These are phyloP conservation scores for Puffinus mauretanicus DNA, from an alignment of 2,113 vertebrate genomes.

Conservation along the genomic window DNA sequence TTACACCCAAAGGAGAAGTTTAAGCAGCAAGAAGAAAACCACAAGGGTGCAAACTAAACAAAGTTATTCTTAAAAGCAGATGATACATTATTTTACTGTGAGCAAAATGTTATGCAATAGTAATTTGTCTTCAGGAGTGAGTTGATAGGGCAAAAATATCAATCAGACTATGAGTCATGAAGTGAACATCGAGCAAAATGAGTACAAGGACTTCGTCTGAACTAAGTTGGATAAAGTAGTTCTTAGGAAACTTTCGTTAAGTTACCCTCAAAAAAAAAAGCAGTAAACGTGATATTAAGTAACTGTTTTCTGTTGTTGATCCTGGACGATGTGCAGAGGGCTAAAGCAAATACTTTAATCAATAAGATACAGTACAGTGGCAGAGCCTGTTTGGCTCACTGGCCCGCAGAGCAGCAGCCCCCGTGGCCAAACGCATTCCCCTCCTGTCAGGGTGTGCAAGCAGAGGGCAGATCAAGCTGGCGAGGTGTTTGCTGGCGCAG, in stretches of 20 bases:
- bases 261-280: not conserved
- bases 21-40: not conserved
- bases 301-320: not conserved
- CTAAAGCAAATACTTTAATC: not conserved
- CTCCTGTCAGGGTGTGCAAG: not conserved
- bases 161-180: not conserved
- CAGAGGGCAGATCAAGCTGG: not conserved
- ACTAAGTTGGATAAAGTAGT: not conserved
- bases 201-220: not conserved
- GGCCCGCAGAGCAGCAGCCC: not conserved
- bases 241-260: not conserved
- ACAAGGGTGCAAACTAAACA: not conserved
- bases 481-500: not conserved
- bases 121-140: not conserved
- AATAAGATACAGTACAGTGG: not conserved
- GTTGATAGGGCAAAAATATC: not conserved
- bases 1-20: not conserved
- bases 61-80: not conserved
- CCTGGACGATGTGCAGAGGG: rapidly evolving
- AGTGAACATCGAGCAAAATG: not conserved
- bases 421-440: not conserved
- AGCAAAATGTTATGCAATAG: not conserved
- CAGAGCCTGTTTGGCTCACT: not conserved
- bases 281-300: not conserved
- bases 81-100: not conserved